Conservation (phyloP, 2,797 vertebrate species). For the Emydoidea blandingii region DNA sequence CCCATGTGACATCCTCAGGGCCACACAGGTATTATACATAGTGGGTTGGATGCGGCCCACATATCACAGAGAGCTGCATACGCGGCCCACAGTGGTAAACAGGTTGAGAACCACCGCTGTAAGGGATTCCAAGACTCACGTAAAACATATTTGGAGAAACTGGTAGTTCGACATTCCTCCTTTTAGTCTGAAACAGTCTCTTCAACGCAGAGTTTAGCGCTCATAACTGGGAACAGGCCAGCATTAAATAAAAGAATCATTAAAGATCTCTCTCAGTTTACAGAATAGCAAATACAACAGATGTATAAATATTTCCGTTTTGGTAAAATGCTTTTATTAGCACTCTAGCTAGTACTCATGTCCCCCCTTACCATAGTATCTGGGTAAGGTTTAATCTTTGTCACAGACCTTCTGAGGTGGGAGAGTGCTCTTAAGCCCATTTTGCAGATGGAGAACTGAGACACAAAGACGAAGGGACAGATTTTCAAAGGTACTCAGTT, state of each 20-base stretch:
- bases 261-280: not conserved
- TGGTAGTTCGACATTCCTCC: not conserved
- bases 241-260: accelerated
- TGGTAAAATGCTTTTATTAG: not conserved
- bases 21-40: too few species aligned
- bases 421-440: not conserved
- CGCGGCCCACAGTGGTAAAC: too few species aligned
- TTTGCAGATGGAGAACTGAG: not conserved
- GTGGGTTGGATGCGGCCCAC: too few species aligned
- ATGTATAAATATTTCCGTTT: not conserved
- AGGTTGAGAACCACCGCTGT: too few species aligned
- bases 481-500: not conserved
- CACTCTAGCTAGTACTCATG: not conserved
- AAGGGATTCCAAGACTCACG: not conserved
- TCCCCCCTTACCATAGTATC: not conserved
- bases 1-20: too few species aligned
- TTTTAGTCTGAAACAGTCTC: not conserved
- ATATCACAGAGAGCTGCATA: too few species aligned
- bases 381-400: not conserved
- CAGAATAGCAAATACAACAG: not conserved
- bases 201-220: not conserved
- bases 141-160: not conserved
- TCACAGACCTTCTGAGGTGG: accelerated
- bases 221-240: not conserved
- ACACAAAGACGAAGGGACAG: not conserved